Base-by-base conservation (phyloP, 2,888 invertebrate species). In the Cancer borealis region DNA sequence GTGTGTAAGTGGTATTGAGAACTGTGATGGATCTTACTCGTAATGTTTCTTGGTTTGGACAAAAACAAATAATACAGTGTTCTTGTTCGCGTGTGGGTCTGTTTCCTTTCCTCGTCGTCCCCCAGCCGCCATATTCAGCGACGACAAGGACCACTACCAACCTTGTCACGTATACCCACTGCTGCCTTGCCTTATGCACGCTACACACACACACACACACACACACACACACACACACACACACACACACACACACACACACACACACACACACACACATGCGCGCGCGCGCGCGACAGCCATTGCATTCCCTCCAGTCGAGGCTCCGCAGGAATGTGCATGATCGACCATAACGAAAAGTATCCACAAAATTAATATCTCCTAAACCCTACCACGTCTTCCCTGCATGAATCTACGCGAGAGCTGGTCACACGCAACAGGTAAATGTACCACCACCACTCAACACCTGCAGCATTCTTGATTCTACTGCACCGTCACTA, bases 251-350 rank as follows among this genome's bases (percentile, higher is more conserved):
- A 66, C 4, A n/a, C 66, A n/a, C n/a, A 66, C 66, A 66, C n/a
- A 66, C 66, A n/a, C 66, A 66, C 66, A 66, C 66, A 66, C 66
- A 66, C 66, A 66, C 66, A 66, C 66, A 66, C 66, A 66, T n/a
- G 2, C 66, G n/a, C 66, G n/a, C 66, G n/a, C 66, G n/a, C 66
- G n/a, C 66, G 2, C 66, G n/a, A 66, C 66, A n/a, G 66, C 66
- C 66, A 17, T 3, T n/a, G 66, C n/a, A 66, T 66, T n/a, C 14
- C 14, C n/a, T 21, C 66, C 66, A 66, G n/a, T 21, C 66, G 0
- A 66, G n/a, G n/a, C 39, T 39, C 39, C 39, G 39, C 66, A 6
- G n/a, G 21, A 5, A 66, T n/a, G 66, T 66, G 21, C 66, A 66
- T 21, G 21, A 66, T 66, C 66, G 66, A 66, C 6, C 54, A 3